Base-by-base conservation (phyloP, 2,888 invertebrate species). In the Heliconius ismenius region DNA sequence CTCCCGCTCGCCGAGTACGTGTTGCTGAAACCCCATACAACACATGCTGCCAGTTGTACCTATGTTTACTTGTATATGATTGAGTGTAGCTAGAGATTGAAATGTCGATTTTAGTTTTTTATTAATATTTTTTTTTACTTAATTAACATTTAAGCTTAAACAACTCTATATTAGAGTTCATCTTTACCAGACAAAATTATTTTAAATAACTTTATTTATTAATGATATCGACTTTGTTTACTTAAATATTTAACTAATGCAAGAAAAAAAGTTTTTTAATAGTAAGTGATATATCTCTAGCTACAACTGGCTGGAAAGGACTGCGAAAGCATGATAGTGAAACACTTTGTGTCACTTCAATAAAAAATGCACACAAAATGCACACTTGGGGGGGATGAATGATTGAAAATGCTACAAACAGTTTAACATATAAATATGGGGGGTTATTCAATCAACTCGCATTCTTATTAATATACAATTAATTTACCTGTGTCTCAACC, bases 401-500 rank as follows among this genome's bases (percentile, higher is more conserved):
- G 83, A 83, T 76, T 76, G 78, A 79, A 79, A 83, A 85, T 83
- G 83, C 82, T 73, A 83, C 76, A 81, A 76, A 81, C 79, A 36
- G 79, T 81, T 75, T 76, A 43, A 81, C 69, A 81, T 78, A 79
- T 69, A 62, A 26, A 67, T 65, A 78, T 81, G 78, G 32, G 9
- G 39, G 81, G 82, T 78, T 78, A 74, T 79, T 79, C 81, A 84
- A 82, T 81, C 79, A 81, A 84, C 81, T 83, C 83, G 82, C 81
- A 80, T 81, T 75, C 80, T 80, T 65, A 76, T 39, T 75, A 77
- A 76, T 83, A 24, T 70, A 62, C 18, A 70, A 36, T 11, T 70
- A 83, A 32, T 78, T 85, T 92, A 96, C 95, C 98, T 98, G 91
- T 98, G 98, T 88, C 98, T 95, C 85, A 98, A 94, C 98, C 98